A percentile compares a stretch with the other conserved stretches of the same genome.
Evolutionary conservation across 2,888 invertebrate genomes (phyloP).

Genomic region (Pristionchus entomophagus): DNA sequence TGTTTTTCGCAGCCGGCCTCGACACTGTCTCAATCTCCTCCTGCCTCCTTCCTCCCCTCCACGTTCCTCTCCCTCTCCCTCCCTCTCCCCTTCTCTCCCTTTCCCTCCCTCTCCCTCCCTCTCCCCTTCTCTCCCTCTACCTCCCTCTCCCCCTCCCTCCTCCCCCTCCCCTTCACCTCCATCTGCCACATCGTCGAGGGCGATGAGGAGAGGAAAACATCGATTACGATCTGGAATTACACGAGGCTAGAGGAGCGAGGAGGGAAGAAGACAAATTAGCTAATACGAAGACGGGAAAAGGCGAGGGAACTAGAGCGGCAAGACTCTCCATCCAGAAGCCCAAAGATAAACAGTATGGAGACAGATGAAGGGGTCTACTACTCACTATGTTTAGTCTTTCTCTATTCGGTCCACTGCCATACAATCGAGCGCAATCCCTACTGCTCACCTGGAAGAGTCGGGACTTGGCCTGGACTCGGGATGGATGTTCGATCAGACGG

Average conservation of each 20-base stretch:
- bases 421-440: too few species aligned
- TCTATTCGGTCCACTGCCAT: too few species aligned
- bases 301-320: background rate
- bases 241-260: background rate
- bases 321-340: background rate
- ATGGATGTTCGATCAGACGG: constrained; percentile 52
- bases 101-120: background rate
- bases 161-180: background rate
- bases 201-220: constrained; percentile 44
- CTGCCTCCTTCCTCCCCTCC: background rate
- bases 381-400: too few species aligned
- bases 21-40: background rate
- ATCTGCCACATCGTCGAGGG: constrained; percentile 38
- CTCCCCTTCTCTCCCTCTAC: background rate
- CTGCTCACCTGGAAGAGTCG: constrained; percentile 19
- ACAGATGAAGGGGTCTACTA: too few species aligned
- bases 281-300: background rate
- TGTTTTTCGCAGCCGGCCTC: background rate
- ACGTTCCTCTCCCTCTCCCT: background rate
- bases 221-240: constrained; percentile 42
- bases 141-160: background rate
- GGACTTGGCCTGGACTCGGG: background rate
- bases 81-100: background rate
- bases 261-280: background rate
- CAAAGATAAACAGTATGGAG: background rate